Conservation (phyloP, 2,797 vertebrate genomes). For the Linurgus olivaceus region DNA sequence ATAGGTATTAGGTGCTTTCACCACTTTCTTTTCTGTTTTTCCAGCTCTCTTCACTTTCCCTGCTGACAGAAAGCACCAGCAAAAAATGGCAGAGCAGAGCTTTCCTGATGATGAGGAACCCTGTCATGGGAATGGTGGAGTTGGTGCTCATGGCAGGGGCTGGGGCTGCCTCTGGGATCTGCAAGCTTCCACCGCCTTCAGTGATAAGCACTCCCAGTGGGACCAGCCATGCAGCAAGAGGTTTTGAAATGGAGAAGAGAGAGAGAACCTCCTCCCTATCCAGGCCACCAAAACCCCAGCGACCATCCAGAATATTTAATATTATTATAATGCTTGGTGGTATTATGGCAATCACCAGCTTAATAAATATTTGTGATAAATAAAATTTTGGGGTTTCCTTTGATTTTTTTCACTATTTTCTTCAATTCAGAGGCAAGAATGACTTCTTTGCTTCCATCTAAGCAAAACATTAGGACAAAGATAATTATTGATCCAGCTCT, state of each 20-base stretch:
- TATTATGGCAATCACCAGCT: neutral
- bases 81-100: neutral
- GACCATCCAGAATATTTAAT: neutral
- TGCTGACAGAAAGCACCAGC: neutral
- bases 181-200: neutral
- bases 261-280: neutral
- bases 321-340: neutral
- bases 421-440: neutral
- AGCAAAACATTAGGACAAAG: neutral
- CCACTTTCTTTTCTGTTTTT: neutral
- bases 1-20: neutral
- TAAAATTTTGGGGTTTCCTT: neutral
- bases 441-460: neutral
- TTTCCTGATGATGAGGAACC: neutral
- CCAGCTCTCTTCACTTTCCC: neutral
- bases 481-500: neutral
- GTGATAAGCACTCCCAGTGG: neutral
- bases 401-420: neutral
- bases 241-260: neutral
- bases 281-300: neutral
- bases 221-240: neutral
- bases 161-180: neutral
- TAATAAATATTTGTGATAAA: neutral
- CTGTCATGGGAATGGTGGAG: neutral
- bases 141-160: neutral